Evolutionary conservation across 2,888 invertebrate species (phyloP), one percentile per base, ranked within the genome.

Genomic region (Mythimna impura): DNA sequence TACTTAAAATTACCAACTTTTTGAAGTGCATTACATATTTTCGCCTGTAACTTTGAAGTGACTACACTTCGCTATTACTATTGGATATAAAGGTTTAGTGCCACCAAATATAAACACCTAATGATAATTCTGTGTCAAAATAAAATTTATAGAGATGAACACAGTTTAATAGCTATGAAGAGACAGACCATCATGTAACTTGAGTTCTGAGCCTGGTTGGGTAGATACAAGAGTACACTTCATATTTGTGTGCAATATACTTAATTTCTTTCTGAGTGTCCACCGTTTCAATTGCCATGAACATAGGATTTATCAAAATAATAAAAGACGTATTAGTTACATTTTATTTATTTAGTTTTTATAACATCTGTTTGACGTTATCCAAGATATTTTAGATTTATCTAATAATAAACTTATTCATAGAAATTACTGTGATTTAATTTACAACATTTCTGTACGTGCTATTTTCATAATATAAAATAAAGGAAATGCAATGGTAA

Each of bases 321-420:
- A 77, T 65, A 54, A 81, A 79, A 79, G 30, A 60, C 52, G n/a
- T 47, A 68, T 62, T 66, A 63, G 62, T 79, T 66, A 30, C 47
- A 50, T 81, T 61, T 71, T 72, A 78, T 82, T 80, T 80, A 80
- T 80, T 80, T 78, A 68, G 47, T 43, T 68, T n/a, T 65, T 57
- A 22, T 36, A 78, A 72, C 65, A 82, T 67, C 64, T 12, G 57
- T 80, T 62, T 68, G 52, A 50, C 60, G 72, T 71, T 58, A 55
- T 54, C 63, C 43, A 61, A 58, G 1, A 57, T 71, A 68, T 47
- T 1, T 36, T 22, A 54, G 22, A 61, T 40, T 60, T 70, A 70
- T 61, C 12, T 36, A 12, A 36, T 72, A 82, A 61, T 79, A 79
- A 79, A 79, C 30, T 52, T 65, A 77, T 67, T 47, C 57, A 64